Evolutionary conservation across 2,797 vertebrate genomes (phyloP).

Genomic region (Sebastes nivosus): DNA sequence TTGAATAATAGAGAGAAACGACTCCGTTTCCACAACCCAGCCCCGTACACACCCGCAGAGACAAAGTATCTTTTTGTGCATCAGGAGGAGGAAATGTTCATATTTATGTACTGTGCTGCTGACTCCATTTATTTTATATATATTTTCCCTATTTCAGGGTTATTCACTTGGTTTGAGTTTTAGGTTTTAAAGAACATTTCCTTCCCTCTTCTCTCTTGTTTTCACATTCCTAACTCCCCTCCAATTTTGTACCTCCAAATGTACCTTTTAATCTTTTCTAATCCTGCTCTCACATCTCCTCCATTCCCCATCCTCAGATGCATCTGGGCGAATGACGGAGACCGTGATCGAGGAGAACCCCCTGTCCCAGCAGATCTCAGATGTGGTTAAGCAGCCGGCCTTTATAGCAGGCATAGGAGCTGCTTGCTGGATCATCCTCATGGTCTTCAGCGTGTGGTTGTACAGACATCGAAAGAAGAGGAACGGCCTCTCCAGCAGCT

Average conservation of each 20-base stretch:
- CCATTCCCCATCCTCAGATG: conserved; percentile 60
- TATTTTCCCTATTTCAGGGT: conserved; percentile 23
- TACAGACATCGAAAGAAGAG: conserved; percentile 97
- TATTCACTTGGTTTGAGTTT: conserved; percentile 19
- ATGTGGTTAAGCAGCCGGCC: conserved; percentile 96
- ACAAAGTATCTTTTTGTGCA: conserved; percentile 42
- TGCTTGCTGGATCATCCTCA: conserved; percentile 98
- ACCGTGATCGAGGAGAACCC: conserved; percentile 70
- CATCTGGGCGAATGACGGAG: conserved; percentile 77
- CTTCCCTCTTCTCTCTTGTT: neutral
- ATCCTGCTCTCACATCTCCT: neutral
- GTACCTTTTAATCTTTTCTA: neutral
- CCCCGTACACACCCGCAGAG: conserved; percentile 34
- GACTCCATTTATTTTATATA: conserved; percentile 26
- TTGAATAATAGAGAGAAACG: conserved; percentile 56
- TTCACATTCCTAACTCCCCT: conserved; percentile 1
- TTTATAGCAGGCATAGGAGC: conserved; percentile 99
- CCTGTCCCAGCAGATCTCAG: conserved; percentile 96
- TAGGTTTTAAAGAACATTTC: neutral
- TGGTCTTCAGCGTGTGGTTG: conserved; percentile 99
- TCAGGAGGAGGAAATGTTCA: conserved; percentile 22
- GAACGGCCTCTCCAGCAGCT: conserved; percentile 92
- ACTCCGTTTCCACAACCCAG: conserved; percentile 31
- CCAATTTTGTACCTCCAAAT: neutral
- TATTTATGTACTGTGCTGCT: conserved; percentile 25